phyloP scores from a whole-genome alignment of 2,797 vertebrate species.

The Platalea minor region DNA sequence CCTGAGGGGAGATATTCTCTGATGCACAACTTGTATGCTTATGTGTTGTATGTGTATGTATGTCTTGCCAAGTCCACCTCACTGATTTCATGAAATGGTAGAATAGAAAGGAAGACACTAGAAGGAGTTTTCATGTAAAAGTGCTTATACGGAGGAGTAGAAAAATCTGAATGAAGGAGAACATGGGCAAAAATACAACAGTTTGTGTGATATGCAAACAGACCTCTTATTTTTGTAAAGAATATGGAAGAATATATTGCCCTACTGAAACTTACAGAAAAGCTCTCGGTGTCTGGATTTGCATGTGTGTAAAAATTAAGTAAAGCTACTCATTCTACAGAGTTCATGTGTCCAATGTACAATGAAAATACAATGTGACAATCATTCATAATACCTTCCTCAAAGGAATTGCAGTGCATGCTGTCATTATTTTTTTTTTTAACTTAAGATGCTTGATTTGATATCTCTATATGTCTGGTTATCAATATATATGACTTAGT shows the following conservation, averaged over 20 bases:
- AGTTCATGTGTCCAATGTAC: not conserved
- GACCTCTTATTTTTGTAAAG: not conserved
- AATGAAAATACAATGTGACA: not conserved
- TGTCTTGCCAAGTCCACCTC: not conserved
- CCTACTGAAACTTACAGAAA: not conserved
- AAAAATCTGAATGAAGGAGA: not conserved
- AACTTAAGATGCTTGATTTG: not conserved
- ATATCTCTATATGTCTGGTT: not conserved
- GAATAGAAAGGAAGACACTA: not conserved
- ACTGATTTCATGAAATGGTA: not conserved
- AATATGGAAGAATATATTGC: not conserved
- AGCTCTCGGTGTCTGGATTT: not conserved
- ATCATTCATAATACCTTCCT: not conserved
- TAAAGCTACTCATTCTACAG: not conserved
- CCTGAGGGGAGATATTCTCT: not conserved
- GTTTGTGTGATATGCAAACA: not conserved
- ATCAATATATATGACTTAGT: not conserved
- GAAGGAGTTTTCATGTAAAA: not conserved
- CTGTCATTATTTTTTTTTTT: not conserved
- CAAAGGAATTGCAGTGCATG: not conserved
- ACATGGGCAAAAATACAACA: not conserved
- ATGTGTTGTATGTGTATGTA: rapidly evolving
- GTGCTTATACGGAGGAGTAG: not conserved
- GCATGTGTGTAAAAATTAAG: not conserved
- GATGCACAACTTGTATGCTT: not conserved